Percentiles rank a stretch among this genome's conserved stretches.
Conservation (phyloP, 2,113 vertebrate genomes). For the Lycocorax pyrrhopterus region DNA sequence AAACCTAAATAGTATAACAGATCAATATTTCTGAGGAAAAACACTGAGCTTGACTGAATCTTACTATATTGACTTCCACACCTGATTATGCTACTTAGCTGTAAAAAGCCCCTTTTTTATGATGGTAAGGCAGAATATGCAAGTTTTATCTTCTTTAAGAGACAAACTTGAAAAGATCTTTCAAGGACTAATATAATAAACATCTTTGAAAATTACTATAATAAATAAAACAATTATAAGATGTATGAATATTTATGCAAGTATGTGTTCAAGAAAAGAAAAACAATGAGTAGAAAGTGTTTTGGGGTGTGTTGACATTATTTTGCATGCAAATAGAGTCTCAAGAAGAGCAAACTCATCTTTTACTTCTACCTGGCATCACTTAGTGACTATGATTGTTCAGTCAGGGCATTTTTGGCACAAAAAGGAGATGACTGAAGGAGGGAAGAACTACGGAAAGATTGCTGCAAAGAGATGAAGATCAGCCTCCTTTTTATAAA, state of each 20-base stretch:
- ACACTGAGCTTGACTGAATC: not conserved
- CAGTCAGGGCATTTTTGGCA: not conserved
- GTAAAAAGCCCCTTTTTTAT: not conserved
- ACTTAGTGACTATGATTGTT: not conserved
- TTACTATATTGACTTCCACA: not conserved
- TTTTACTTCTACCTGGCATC: not conserved
- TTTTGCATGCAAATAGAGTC: not conserved
- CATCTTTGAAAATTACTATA: not conserved
- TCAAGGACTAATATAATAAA: not conserved
- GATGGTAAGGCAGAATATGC: not conserved
- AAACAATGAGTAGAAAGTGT: not conserved
- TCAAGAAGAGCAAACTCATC: not conserved
- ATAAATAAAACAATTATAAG: not conserved
- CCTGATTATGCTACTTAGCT: not conserved
- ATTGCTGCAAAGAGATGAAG: not conserved
- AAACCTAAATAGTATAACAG: not conserved
- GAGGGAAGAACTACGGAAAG: not conserved
- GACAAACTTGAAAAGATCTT: not conserved
- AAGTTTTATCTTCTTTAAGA: not conserved
- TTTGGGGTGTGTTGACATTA: fast-evolving
- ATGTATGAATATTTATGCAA: not conserved
- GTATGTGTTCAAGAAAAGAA: not conserved
- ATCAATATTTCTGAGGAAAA: not conserved
- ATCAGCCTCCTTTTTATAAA: fast-evolving
- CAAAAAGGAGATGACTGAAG: not conserved